Conservation (phyloP, 2,888 invertebrate genomes). For the Bhutanitis thaidina region DNA sequence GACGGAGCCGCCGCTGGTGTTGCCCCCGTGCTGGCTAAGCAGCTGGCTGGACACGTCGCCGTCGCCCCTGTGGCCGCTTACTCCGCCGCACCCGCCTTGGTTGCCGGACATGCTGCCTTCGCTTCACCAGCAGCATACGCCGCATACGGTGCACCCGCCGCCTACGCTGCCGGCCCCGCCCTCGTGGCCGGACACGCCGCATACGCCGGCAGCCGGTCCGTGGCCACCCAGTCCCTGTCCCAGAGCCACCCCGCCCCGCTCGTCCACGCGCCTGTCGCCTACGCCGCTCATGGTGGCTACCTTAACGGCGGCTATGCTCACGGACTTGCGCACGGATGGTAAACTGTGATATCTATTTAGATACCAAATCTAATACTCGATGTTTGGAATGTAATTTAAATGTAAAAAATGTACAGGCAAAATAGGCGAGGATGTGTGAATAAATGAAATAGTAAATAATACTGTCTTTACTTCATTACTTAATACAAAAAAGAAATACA, state of each 20-base stretch:
- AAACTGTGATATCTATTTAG: constrained; percentile 68
- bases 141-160: constrained; percentile 23
- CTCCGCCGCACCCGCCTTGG: constrained; percentile 34
- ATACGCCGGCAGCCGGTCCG: constrained; percentile 45
- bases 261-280: constrained; percentile 44
- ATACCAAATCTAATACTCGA: constrained; percentile 67
- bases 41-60: constrained; percentile 58
- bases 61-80: constrained; percentile 31
- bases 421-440: constrained; percentile 74
- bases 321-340: constrained; percentile 56
- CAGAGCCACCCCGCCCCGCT: constrained; percentile 63
- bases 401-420: constrained; percentile 58
- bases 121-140: constrained; percentile 31
- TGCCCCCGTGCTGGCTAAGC: constrained; percentile 67
- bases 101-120: constrained; percentile 29
- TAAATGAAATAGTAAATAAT: constrained; percentile 55
- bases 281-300: constrained; percentile 34
- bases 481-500: too few species aligned
- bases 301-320: constrained; percentile 30
- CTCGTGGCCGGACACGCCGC: constrained; percentile 34
- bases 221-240: constrained; percentile 56
- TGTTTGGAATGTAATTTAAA: constrained; percentile 65
- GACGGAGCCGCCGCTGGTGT: constrained; percentile 72
- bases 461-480: constrained; percentile 20
- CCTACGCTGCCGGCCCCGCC: constrained; percentile 12